phyloP scores from a whole-genome alignment of 2,797 vertebrate species.

The Clarias platycephalus region DNA sequence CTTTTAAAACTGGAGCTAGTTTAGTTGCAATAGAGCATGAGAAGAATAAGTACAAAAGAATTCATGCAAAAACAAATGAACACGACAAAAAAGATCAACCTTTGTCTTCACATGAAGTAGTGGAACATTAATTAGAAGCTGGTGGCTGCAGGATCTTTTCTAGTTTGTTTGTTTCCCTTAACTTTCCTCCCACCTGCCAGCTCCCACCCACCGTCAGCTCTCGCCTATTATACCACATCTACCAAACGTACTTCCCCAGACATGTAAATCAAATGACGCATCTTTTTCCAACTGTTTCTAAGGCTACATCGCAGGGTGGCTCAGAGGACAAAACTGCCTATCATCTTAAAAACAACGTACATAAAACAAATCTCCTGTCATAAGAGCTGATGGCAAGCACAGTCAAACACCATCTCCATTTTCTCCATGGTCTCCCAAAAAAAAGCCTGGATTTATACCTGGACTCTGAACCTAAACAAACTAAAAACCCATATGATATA shows the following conservation, averaged over 20 bases:
- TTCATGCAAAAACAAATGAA: background rate
- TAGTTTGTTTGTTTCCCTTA: background rate
- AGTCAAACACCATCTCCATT: background rate
- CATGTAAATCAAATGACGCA: background rate
- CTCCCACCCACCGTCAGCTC: background rate
- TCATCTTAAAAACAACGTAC: background rate
- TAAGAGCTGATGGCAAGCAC: background rate
- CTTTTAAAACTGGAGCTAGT: background rate
- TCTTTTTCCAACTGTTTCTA: background rate
- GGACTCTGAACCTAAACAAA: background rate
- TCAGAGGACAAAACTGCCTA: background rate
- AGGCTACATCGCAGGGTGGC: background rate
- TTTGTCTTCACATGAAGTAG: background rate
- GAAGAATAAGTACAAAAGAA: background rate
- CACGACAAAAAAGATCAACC: background rate
- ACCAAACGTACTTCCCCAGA: background rate
- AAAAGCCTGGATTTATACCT: background rate
- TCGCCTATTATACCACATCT: background rate
- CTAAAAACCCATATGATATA: background rate
- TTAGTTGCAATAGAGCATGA: background rate
- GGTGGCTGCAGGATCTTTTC: background rate
- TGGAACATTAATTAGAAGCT: background rate
- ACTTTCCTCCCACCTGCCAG: background rate
- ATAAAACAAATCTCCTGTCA: background rate
- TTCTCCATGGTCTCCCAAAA: background rate